Evolutionary conservation across 2,888 invertebrate species (phyloP).

Genomic region (Meandrusa payeni): DNA sequence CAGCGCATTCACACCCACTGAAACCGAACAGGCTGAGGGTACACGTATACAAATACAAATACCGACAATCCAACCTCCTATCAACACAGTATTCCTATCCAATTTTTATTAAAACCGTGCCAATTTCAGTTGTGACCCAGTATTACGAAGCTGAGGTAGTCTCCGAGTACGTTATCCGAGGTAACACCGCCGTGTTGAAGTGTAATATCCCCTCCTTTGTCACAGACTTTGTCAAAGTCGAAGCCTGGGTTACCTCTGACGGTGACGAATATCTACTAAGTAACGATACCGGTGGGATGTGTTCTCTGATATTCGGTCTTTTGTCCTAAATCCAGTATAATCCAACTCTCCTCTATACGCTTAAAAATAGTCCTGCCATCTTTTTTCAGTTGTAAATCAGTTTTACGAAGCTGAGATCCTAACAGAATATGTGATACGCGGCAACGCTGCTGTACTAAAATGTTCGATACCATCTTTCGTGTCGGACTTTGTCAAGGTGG

Average conservation of each 20-base stretch:
- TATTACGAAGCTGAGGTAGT: conserved; percentile 94
- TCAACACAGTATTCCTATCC: conserved; percentile 16
- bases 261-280: conserved; percentile 86
- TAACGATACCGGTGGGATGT: conserved; percentile 86
- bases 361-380: conserved; percentile 12
- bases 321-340: conserved; percentile 18
- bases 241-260: conserved; percentile 87
- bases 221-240: conserved; percentile 94
- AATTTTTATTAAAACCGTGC: conserved; percentile 20
- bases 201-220: conserved; percentile 95
- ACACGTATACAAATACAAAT: conserved; percentile 30
- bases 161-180: conserved; percentile 93
- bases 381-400: conserved; percentile 85
- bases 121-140: conserved; percentile 90
- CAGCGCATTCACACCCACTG: conserved; percentile 66
- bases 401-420: conserved; percentile 94
- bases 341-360: conserved; percentile 7
- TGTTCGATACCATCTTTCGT: conserved; percentile 95
- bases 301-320: conserved; percentile 17
- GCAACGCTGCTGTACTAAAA: conserved; percentile 92
- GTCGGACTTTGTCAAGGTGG: conserved; percentile 94
- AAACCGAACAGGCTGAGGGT: conserved; percentile 61
- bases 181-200: conserved; percentile 92
- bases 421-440: conserved; percentile 93
- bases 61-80: conserved; percentile 22